Conservation (phyloP, 2,888 invertebrate genomes). For the Liodrosophila aerea region DNA sequence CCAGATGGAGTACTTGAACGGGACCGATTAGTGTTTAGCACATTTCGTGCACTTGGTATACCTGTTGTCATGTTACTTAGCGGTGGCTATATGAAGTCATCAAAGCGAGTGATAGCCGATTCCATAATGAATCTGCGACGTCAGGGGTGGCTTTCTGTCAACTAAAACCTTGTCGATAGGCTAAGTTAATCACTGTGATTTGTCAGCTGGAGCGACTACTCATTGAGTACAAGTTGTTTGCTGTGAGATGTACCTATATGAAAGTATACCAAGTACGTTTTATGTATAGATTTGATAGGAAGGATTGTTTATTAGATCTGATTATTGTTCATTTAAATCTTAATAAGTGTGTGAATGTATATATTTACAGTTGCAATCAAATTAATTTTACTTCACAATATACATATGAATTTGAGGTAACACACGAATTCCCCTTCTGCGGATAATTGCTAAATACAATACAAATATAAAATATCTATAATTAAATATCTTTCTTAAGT, state of each 20-base stretch:
- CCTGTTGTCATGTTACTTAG: slow-evolving; percentile 94
- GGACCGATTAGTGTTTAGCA: slow-evolving; percentile 91
- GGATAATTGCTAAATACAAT: slow-evolving; percentile 37
- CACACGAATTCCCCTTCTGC: neutral
- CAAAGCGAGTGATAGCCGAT: slow-evolving; percentile 91
- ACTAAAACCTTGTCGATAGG: neutral
- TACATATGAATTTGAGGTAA: too few relatives aligned
- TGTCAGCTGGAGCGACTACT: slow-evolving; percentile 11
- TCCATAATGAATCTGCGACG: slow-evolving; percentile 90
- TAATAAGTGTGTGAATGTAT: slow-evolving; percentile 1
- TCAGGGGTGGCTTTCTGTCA: slow-evolving; percentile 83
- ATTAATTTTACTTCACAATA: too few relatives aligned
- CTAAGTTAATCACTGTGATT: neutral
- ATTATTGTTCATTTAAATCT: slow-evolving; percentile 18
- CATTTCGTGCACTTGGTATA: slow-evolving; percentile 85
- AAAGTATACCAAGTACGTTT: neutral
- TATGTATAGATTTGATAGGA: neutral
- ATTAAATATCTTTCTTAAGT: slow-evolving; percentile 36
- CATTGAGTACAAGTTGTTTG: slow-evolving; percentile 1
- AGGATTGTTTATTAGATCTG: slow-evolving; percentile 9
- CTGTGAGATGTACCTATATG: too few relatives aligned
- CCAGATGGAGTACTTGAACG: slow-evolving; percentile 91
- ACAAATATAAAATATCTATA: slow-evolving; percentile 27
- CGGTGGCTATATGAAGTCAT: slow-evolving; percentile 91
- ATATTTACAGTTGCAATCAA: slow-evolving; percentile 1